Base-by-base conservation (phyloP, 2,888 invertebrate genomes). In the Pristionchus mayeri region DNA sequence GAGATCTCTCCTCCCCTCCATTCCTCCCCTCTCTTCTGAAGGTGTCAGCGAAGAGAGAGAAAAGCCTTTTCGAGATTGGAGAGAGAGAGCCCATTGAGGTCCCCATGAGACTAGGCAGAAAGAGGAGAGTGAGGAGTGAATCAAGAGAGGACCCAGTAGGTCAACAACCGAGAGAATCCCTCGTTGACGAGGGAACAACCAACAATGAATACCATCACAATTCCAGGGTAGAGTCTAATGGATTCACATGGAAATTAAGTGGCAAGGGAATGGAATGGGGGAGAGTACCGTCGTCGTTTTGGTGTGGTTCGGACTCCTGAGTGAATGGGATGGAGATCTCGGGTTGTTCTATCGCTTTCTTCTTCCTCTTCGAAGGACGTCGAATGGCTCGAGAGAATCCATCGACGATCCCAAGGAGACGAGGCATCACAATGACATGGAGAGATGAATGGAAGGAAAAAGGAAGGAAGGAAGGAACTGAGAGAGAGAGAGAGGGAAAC, bases 1-100 rank as follows among this genome's bases (percentile, higher is more conserved):
- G 75, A 76, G 76, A 57, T 50, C 50, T 34, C 50, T 78, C 52
- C 52, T 30, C 40, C 75, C 2, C 76, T 52, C 57, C 34, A 16
- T 40, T 52, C 78, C 71, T 57, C 44, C 44, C 30, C 60, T 83
- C 83, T 44, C 63, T 63, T 40, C 60, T 21, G 60, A 81, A 81
- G 60, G 50, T 27, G 37, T 54, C 30, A 81, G 37, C 21, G 60
- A 60, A 50, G 54, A 79, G 50, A 78, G 27, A 34, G 52, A 27
- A 54, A 40, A 16, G 24, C 79, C 40, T 79, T 79, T 76, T 76
- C 48, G 76, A 76, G 63, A 63, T 63, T 63, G 63, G 63, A 63
- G 63, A 63, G 34, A n/a, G n/a, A 63, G 63, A 63, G 34, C 57
- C 63, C 63, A 63, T 63, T 63, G 16, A 63, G 34, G 34, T 63